These are phyloP conservation scores for Amblyjoppa proteus DNA, from an alignment of 2,888 invertebrate species.

Conservation along the genomic window DNA sequence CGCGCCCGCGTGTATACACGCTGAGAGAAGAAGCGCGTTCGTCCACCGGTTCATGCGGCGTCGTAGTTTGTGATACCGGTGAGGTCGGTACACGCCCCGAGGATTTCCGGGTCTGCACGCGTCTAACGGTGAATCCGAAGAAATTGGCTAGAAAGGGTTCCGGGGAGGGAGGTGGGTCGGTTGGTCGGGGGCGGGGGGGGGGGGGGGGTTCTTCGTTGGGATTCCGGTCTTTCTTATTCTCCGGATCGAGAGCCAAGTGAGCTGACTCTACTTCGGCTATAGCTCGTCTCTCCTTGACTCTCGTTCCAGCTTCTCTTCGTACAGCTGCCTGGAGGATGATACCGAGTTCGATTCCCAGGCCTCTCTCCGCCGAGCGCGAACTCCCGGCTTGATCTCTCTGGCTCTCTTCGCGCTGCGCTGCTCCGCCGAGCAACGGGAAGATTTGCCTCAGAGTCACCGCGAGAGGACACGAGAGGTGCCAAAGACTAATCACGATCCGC, in stretches of 20 bases:
- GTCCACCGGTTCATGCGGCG: constrained; percentile 27
- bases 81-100: constrained; percentile 75
- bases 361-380: constrained; percentile 18
- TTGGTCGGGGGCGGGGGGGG: too few relatives aligned
- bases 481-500: constrained; percentile 46
- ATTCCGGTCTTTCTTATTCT: constrained; percentile 64
- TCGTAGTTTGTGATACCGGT: constrained; percentile 49
- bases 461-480: constrained; percentile 40
- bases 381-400: constrained; percentile 49
- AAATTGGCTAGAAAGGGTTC: constrained; percentile 59
- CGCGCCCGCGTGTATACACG: constrained; percentile 18
- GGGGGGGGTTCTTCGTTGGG: constrained; percentile 43
- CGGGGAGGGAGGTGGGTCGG: background rate
- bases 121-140: constrained; percentile 67
- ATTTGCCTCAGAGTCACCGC: constrained; percentile 23
- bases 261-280: constrained; percentile 41
- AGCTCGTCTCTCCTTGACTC: constrained; percentile 31
- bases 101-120: constrained; percentile 76
- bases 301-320: constrained; percentile 23
- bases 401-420: background rate
- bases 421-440: constrained; percentile 12
- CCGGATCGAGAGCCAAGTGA: constrained; percentile 53
- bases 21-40: background rate
- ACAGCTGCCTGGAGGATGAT: constrained; percentile 66
- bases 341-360: constrained; percentile 80